Base-by-base conservation (phyloP, 2,888 invertebrate species). In the Iselma pallidipennis region DNA sequence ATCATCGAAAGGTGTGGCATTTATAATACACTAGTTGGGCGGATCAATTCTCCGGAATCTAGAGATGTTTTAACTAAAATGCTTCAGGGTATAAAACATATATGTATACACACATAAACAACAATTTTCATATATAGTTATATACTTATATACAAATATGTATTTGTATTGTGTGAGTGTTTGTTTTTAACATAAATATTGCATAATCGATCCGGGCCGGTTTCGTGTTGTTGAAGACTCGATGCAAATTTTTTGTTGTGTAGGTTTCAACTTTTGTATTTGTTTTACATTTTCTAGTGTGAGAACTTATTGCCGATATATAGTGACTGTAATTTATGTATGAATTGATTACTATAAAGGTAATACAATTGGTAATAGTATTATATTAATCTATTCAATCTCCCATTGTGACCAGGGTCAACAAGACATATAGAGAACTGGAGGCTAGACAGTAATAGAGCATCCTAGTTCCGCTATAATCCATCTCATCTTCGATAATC, bases 331-430 rank as follows among this genome's bases (percentile, higher is more conserved):
- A 57, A 61, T 61, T 61, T 61, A 53, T 56, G 33, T 33, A 53
- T 49, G 21, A 49, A 61, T 26, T 45, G 33, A 49, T 53, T 49
- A 57, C 31, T 55, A 19, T 45, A 37, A 56, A 51, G 25, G 53
- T 53, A 57, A 53, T 59, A 54, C 49, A 59, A 59, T 53, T n/a
- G 54, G 53, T 59, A 59, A 61, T 57, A 53, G 52, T 54, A 50
- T 28, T 7, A 49, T 54, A 61, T 61, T 61, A 61, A 61, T 61
- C 57, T 61, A 23, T 57, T 45, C 4, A 54, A 57, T 61, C 49
- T 61, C 37, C 49, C 52, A 61, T n/a, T n/a, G 52, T 63, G 63
- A 63, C 63, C 63, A 63, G 59, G 63, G 63, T 63, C 63, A 63
- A n/a, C n/a, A n/a, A 63, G 56, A 63, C 29, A 55, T n/a, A n/a